A percentile compares a stretch with the other conserved stretches of the same genome.
These are phyloP conservation scores for Drosophila meridionalis DNA, from an alignment of 2,888 invertebrate species.

Conservation along the genomic window DNA sequence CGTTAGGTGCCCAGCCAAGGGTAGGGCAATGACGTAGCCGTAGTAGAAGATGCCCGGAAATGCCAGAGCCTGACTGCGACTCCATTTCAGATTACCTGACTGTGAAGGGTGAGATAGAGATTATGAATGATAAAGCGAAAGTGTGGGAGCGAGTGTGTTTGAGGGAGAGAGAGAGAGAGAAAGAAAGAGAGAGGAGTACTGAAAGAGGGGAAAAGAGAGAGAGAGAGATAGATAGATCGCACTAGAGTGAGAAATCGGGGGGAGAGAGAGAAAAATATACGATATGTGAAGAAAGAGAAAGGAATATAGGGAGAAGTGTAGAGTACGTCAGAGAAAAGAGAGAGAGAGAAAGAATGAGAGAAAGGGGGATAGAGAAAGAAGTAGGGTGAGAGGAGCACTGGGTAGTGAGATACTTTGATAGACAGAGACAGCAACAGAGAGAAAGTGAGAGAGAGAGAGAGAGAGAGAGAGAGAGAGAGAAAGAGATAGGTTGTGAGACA, in stretches of 20 bases:
- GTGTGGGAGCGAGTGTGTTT: too few species aligned
- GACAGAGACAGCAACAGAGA: not conserved
- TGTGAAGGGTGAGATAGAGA: slow-evolving; percentile 9
- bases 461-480: not conserved
- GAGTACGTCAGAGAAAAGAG: not conserved
- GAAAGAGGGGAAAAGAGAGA: not conserved
- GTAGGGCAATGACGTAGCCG: slow-evolving; percentile 84
- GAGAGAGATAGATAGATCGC: not conserved
- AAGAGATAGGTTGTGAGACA: too few species aligned
- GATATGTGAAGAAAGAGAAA: not conserved
- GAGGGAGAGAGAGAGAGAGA: not conserved
- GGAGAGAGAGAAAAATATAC: not conserved
- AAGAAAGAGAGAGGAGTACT: not conserved
- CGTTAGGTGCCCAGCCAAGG: slow-evolving; percentile 84
- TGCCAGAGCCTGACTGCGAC: slow-evolving; percentile 85
- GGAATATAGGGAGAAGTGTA: not conserved
- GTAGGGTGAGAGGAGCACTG: not conserved
- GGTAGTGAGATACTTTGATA: not conserved
- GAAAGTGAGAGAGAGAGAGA: not conserved
- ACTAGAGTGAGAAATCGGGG: not conserved
- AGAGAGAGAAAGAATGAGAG: not conserved
- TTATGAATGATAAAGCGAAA: too few species aligned
- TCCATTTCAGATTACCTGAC: slow-evolving; percentile 86
- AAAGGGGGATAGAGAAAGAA: not conserved
- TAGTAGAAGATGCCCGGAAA: slow-evolving; percentile 87